A percentile compares a stretch with the other conserved stretches of the same genome.
These are phyloP conservation scores for Drosophila fuyamai DNA, from an alignment of 1,140 invertebrate genomes.

Conservation along the genomic window DNA sequence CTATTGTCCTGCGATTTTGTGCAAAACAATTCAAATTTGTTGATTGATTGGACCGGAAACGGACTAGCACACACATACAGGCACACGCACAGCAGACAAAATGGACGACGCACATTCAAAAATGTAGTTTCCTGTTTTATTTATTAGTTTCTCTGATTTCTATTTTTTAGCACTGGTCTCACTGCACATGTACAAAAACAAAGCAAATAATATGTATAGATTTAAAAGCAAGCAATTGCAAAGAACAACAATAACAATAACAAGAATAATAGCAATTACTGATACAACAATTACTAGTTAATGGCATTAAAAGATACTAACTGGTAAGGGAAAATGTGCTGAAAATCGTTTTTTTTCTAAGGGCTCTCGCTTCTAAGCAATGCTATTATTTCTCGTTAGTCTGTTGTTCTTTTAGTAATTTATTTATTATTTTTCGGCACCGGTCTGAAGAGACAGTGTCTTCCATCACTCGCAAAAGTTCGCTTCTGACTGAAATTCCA, in stretches of 20 bases:
- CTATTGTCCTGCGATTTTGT: constrained; percentile 30
- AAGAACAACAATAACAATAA: constrained; percentile 5
- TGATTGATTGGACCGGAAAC: constrained; percentile 53
- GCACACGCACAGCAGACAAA: constrained; percentile 47
- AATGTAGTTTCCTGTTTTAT: constrained; percentile 1
- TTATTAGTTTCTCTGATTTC: constrained; percentile 3
- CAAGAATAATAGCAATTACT: constrained; percentile 1
- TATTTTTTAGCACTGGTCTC: constrained; percentile 14
- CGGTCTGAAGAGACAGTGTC: constrained; percentile 1
- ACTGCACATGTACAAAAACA: constrained; percentile 37
- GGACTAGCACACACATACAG: constrained; percentile 19
- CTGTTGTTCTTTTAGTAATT: constrained; percentile 2
- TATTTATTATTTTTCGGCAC: constrained; percentile 8
- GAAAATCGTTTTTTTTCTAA: not conserved
- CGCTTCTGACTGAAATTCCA: constrained; percentile 10
- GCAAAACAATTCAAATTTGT: constrained; percentile 45
- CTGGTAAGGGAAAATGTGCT: not conserved
- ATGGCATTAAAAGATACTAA: not conserved
- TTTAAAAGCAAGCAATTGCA: not conserved
- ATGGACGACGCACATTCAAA: constrained; percentile 54
- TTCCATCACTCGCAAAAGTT: constrained; percentile 9
- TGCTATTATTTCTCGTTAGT: constrained; percentile 2
- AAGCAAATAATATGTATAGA: constrained; percentile 18
- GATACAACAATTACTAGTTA: not conserved
- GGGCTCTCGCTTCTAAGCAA: not conserved